Base-by-base conservation (phyloP, 1,140 invertebrate species). In the Drosophila malerkotliana region DNA sequence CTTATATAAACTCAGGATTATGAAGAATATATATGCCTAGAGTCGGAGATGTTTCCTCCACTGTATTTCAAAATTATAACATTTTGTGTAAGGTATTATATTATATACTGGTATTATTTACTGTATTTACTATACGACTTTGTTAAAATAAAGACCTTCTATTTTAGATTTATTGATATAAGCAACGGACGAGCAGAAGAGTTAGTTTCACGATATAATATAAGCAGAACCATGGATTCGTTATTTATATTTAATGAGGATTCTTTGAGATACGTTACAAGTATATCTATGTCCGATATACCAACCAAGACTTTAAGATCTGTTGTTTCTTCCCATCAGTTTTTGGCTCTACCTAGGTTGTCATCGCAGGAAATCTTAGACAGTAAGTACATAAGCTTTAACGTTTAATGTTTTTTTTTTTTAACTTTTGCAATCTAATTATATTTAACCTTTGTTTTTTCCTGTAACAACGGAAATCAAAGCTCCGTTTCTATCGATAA, bases 221-320 rank as follows among this genome's bases (percentile, higher is more conserved):
- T 98, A 14, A 94, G 96, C 45, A 90, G 93, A 10, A 95, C 95
- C 78, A 94, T 96, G 91, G 97, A 99, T 87, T 97, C 96, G 1
- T 93, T 99, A 58, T 93, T 98, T 52, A 92, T 99, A 48, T 98
- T 99, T 89, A 98, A 99, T 92, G 98, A 99, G 92, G 96, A 98
- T 91, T 93, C 93, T 3, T 93, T 94, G 8, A 93, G 94, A 55
- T 96, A 98, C 1, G 95, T 96, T 55, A 98, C 97, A 28, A 97
- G 96, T 57, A 94, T 98, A 44, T 98, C 95, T 60, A 98, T 98
- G 95, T 93, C 95, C 34, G 97, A 98, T 91, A 97, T 98, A 84
- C 96, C 97, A 9, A 95, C 95, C 26, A 94, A 96, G 59, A 97
- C 97, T 0, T 94, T 99, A 92, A 95, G 96, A 68, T 96, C 98